Base-by-base conservation (phyloP, 2,888 invertebrate genomes). In the Malthinus flaveolus region DNA sequence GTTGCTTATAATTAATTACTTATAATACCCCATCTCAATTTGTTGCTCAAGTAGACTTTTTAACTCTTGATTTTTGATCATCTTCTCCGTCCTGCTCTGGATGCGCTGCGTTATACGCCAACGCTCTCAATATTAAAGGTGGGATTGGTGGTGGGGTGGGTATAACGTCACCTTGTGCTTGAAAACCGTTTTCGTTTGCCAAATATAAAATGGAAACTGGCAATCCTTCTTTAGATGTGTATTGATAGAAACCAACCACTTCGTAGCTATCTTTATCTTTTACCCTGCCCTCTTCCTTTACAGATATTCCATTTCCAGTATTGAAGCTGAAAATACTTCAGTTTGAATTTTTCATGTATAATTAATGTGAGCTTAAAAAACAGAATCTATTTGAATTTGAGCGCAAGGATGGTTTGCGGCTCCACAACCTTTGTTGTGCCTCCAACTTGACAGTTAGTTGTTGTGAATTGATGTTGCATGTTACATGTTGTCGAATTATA, bases 181-280 rank as follows among this genome's bases (percentile, higher is more conserved):
- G 85, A 81, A 85, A 89, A 58, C 89, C 89, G 65, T 86, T 85
- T 73, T 88, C 87, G 67, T 89, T 86, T 65, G 89, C 88, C 55
- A 82, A 71, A 76, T 88, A 89, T 37, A 78, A 76, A 59, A 88
- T 73, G 9, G 78, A 71, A 66, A 86, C 79, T 8, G 80, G 79
- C 36, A 81, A 76, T 10, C 89, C 89, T 65, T 88, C 87, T 8
- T 85, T 85, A 12, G 85, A 82, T 1, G 79, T 81, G 76, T 80
- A 84, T 35, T 81, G 77, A 78, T 79, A 86, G 1, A 79, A 74
- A 15, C 86, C 86, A 64, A 82, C 79, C 8, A 78, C 77, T 7
- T 78, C 78, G 39, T 80, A 80, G 54, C 6, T 35, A 12, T 53
- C 59, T 8, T 49, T 42, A 6, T 11, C 36, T 15, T 60, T 56